Conservation (phyloP, 2,797 vertebrate genomes). For the Enteromius anoplus region DNA sequence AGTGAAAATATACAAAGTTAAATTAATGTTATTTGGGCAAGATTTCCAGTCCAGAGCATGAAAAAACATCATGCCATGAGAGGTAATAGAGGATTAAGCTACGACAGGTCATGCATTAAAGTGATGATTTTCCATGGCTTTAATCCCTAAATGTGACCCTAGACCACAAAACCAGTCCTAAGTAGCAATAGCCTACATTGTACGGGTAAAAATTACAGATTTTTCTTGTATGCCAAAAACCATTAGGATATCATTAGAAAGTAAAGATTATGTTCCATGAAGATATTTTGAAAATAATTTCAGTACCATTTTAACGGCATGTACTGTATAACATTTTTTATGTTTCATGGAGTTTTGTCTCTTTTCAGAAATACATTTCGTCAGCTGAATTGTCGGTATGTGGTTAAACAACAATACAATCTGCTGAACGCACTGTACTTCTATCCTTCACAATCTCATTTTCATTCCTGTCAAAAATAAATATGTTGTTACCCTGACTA, state of each 20-base stretch:
- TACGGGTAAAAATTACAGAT: no score
- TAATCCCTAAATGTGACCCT: background rate
- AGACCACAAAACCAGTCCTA: no score
- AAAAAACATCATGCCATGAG: background rate
- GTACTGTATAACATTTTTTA: background rate
- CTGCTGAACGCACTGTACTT: background rate
- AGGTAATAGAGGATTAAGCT: background rate
- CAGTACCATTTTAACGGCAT: background rate
- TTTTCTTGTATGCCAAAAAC: no score
- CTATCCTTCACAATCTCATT: background rate
- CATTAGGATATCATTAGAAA: no score
- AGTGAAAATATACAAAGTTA: background rate
- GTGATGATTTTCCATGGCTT: background rate
- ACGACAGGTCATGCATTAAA: background rate
- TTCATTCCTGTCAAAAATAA: background rate
- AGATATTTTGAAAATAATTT: no score
- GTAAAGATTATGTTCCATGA: no score
- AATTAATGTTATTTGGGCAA: background rate
- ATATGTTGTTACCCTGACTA: background rate
- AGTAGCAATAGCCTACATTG: no score
- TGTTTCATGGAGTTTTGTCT: no score
- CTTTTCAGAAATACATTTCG: background rate
- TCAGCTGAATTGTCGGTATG: background rate
- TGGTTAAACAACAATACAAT: background rate
- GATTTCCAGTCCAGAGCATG: background rate